Percentiles rank a stretch among this genome's conserved stretches.
Evolutionary conservation across 1,140 invertebrate species (phyloP).

Genomic region (Trialeurodes vaporariorum): DNA sequence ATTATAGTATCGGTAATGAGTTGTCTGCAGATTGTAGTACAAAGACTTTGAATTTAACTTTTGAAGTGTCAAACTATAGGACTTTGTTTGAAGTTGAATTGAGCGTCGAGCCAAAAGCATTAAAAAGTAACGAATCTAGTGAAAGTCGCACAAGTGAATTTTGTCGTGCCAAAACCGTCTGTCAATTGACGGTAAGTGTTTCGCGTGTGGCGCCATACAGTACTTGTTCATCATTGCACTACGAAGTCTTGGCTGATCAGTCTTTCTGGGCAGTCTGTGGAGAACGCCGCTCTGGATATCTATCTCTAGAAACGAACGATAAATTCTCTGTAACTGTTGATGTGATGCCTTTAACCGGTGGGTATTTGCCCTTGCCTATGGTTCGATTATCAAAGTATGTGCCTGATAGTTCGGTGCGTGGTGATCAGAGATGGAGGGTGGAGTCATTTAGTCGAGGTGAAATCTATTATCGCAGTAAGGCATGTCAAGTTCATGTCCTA

Average conservation of each 20-base stretch:
- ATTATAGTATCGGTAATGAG: neutral
- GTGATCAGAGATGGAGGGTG: conserved; percentile 50
- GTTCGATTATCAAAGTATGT: conserved; percentile 87
- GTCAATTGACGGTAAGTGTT: conserved; percentile 67
- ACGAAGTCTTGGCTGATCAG: conserved; percentile 82
- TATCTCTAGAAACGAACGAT: conserved; percentile 7
- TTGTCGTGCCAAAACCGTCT: conserved; percentile 77
- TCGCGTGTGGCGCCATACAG: conserved; percentile 37
- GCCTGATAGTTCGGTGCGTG: conserved; percentile 48
- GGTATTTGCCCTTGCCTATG: conserved; percentile 74
- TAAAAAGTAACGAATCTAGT: neutral
- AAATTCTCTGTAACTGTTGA: conserved; percentile 58
- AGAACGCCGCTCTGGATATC: conserved; percentile 37
- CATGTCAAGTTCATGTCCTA: conserved; percentile 75
- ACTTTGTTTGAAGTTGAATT: conserved; percentile 75
- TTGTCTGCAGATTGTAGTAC: neutral
- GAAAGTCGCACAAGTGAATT: conserved; percentile 53
- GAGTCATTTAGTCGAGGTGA: conserved; percentile 77
- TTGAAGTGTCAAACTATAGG: conserved; percentile 13
- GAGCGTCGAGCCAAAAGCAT: conserved; percentile 52
- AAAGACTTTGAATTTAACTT: neutral
- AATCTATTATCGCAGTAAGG: conserved; percentile 78
- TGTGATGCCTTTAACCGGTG: conserved; percentile 80
- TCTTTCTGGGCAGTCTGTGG: conserved; percentile 87
- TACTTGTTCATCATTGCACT: conserved; percentile 59